Evolutionary conservation across 2,113 vertebrate genomes (phyloP).

Genomic region (Caretta caretta): DNA sequence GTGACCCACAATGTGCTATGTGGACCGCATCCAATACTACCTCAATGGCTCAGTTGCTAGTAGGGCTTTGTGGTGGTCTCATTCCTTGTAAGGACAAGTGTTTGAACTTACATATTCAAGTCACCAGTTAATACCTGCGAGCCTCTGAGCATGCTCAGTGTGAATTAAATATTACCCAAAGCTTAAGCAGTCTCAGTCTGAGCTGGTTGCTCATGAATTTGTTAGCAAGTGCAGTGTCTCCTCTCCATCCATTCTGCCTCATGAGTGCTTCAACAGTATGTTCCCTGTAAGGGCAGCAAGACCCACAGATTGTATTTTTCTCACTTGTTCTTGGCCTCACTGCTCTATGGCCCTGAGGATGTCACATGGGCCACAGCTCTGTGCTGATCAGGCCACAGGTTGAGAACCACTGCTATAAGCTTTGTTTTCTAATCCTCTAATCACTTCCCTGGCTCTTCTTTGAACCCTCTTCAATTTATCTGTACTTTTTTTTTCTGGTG

Average conservation of each 20-base stretch:
- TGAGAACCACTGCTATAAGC: too few relatives aligned
- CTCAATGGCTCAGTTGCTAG: neutral
- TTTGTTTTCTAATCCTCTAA: neutral
- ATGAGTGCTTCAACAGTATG: neutral
- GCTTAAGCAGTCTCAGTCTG: accelerated
- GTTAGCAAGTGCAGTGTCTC: neutral
- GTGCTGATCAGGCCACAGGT: too few relatives aligned
- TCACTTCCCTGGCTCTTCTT: neutral
- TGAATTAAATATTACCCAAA: neutral
- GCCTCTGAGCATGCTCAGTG: neutral
- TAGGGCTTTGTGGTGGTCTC: neutral
- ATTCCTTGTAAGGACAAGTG: neutral
- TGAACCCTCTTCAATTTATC: neutral
- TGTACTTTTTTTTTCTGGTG: accelerated
- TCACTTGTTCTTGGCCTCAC: neutral
- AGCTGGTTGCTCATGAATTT: neutral
- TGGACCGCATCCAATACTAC: too few relatives aligned
- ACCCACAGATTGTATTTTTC: neutral
- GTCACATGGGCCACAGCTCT: too few relatives aligned
- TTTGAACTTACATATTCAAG: neutral
- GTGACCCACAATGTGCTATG: too few relatives aligned
- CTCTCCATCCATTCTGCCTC: accelerated
- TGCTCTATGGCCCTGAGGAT: too few relatives aligned
- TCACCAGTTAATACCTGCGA: neutral
- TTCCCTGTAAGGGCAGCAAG: accelerated